phyloP scores from a whole-genome alignment of 2,113 vertebrate genomes.

The Hiodon alosoides region DNA sequence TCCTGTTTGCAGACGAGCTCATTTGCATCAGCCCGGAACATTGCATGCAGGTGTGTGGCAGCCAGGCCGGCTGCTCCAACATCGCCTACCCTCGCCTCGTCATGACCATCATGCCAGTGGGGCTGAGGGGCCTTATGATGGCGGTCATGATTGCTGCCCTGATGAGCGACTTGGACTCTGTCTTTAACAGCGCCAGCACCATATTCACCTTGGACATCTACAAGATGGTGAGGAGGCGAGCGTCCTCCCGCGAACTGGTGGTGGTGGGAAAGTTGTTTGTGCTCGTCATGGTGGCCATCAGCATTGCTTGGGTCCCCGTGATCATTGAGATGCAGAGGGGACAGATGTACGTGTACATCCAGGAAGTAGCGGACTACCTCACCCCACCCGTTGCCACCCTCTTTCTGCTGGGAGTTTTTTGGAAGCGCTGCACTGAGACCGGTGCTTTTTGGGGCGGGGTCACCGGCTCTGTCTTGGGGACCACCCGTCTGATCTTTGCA shows the following conservation, averaged over 20 bases:
- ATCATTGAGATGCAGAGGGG: constrained; percentile 98
- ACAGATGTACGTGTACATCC: constrained; percentile 97
- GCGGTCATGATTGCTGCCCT: constrained; percentile 97
- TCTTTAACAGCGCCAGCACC: constrained; percentile 97
- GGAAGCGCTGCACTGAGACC: constrained; percentile 89
- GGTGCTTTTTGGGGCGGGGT: constrained; percentile 93
- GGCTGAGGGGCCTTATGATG: constrained; percentile 96
- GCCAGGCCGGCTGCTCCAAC: constrained; percentile 91
- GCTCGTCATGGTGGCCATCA: constrained; percentile 87
- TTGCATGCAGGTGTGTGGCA: constrained; percentile 91
- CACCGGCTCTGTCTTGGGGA: constrained; percentile 78
- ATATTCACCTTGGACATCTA: constrained; percentile 97
- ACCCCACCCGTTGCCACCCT: constrained; percentile 90
- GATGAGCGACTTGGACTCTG: constrained; percentile 97
- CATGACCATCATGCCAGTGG: constrained; percentile 88
- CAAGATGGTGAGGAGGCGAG: constrained; percentile 71
- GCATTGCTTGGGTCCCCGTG: constrained; percentile 95
- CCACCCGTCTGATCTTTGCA: constrained; percentile 73
- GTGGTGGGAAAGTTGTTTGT: constrained; percentile 87
- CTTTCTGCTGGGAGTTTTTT: constrained; percentile 91
- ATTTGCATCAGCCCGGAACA: constrained; percentile 95
- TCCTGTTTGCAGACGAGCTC: constrained; percentile 83
- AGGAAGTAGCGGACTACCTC: constrained; percentile 92
- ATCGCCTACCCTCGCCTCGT: constrained; percentile 94
- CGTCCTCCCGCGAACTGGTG: constrained; percentile 82